Evolutionary conservation across 1,140 invertebrate species (phyloP).

Genomic region (Seison nebaliae): DNA sequence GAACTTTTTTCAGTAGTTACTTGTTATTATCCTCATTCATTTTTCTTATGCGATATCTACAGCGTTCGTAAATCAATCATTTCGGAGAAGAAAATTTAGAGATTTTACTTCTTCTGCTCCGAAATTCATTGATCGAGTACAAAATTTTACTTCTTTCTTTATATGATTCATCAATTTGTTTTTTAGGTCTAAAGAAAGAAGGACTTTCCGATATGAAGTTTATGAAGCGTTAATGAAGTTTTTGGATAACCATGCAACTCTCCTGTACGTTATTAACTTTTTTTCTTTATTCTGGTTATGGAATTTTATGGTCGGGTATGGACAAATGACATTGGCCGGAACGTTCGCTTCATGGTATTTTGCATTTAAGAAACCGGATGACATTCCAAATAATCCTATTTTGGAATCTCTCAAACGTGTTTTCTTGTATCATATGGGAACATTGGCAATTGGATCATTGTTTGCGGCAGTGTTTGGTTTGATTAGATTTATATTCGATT

Average conservation of each 20-base stretch:
- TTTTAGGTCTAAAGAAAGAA: no score
- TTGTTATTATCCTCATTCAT: no score
- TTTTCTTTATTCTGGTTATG: slow-evolving; percentile 63
- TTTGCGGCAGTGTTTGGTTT: no score
- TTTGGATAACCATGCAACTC: slow-evolving; percentile 3
- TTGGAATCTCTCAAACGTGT: slow-evolving; percentile 36
- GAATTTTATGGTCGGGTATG: slow-evolving; percentile 63
- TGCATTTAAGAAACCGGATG: slow-evolving; percentile 49
- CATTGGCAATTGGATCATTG: slow-evolving; percentile 64
- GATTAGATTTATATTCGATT: no score
- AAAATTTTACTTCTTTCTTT: background rate
- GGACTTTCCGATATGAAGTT: background rate
- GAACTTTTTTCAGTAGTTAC: background rate
- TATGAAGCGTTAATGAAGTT: slow-evolving; percentile 7
- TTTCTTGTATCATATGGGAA: slow-evolving; percentile 58
- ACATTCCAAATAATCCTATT: slow-evolving; percentile 46
- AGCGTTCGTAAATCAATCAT: no score
- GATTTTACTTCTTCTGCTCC: no score
- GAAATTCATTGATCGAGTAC: background rate
- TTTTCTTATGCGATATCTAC: no score
- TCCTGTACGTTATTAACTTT: slow-evolving; percentile 41
- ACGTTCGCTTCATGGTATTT: slow-evolving; percentile 64
- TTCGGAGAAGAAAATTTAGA: no score
- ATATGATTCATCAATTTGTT: slow-evolving; percentile 6
- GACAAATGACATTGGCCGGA: slow-evolving; percentile 56